Evolutionary conservation across 2,113 vertebrate species (phyloP), one percentile per base, ranked within the genome.

Genomic region (Salvelinus alpinus): DNA sequence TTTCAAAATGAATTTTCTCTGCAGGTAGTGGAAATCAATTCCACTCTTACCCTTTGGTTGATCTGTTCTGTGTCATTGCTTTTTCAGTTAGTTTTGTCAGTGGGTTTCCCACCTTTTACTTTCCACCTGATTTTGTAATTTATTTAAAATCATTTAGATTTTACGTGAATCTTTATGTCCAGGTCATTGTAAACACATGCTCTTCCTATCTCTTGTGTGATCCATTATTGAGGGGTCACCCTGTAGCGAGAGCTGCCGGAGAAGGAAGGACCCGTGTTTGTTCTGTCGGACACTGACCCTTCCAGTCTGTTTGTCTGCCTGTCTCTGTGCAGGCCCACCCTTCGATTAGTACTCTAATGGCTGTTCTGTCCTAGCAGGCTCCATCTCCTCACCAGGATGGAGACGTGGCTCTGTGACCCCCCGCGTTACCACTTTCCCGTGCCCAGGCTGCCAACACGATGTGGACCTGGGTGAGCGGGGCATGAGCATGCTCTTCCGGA

Each of bases 381-480:
- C 95, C 74, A 88, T 88, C 83, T 89, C 95, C 25, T 93, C 94
- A 27, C 86, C 95, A 70, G 95, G 96, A 68, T 98, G 96, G 94
- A 96, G 97, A 78, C 92, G 94, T 62, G 96, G 93, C 73, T 98
- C 96, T 0, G 89, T 97, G 85, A 97, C 96, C 20, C 95, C 96
- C 4, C 93, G 93, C 70, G 88, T 96, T 1, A 99, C 95, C 64
- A 81, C 92, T 3, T 95, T 99, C 85, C 94, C 95, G 0, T 99
- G 97, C 82, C 97, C 98, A 0, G 95, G 96, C 79, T 99, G 97
- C 87, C 93, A 95, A 83, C 94, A 95, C 16, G 95, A 97, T 82
- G 95, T 99, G 9, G 97, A 99, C 85, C 95, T 99, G 0, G 98
- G 98, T 59, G 98, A 99, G 75, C 96, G 97, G 11, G 98, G 98